Evolutionary conservation across 2,113 vertebrate species (phyloP).

Genomic region (Dendropsophus ebraccatus): DNA sequence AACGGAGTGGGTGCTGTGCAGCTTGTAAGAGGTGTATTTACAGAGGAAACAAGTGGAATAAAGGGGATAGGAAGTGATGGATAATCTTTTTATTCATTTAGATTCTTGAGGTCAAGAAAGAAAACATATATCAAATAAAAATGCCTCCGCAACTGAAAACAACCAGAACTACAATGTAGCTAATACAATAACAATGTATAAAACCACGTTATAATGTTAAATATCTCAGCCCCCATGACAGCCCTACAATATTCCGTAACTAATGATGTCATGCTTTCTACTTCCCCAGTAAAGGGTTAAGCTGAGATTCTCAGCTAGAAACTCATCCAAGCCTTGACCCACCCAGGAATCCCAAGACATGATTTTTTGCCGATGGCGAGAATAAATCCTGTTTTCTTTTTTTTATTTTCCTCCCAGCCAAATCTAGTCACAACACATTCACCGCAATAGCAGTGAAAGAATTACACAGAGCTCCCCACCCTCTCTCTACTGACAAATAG

Average conservation of each 20-base stretch:
- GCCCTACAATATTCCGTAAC: background rate
- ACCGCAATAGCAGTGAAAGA: slow-evolving; percentile 8
- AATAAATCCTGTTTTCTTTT: slow-evolving; percentile 34
- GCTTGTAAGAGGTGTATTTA: background rate
- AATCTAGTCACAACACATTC: slow-evolving; percentile 21
- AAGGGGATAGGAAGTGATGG: background rate
- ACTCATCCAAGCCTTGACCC: slow-evolving; percentile 10
- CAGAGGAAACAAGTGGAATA: slow-evolving; percentile 4
- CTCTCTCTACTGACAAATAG: slow-evolving; percentile 21
- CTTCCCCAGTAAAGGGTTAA: slow-evolving; percentile 19
- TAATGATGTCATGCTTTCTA: background rate
- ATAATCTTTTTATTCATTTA: background rate
- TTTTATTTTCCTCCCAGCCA: slow-evolving; percentile 17
- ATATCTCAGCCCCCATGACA: background rate
- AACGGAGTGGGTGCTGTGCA: slow-evolving; percentile 1
- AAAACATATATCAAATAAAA: background rate
- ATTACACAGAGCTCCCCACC: slow-evolving; percentile 19
- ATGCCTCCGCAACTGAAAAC: background rate
- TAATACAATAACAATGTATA: background rate
- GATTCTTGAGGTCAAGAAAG: background rate
- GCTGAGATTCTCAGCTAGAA: background rate
- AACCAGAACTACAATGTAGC: background rate
- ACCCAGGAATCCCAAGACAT: slow-evolving; percentile 13
- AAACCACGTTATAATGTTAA: background rate
- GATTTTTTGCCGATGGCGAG: slow-evolving; percentile 3